Evolutionary conservation across 2,797 vertebrate genomes (phyloP).

Genomic region (Tenualosa ilisha): DNA sequence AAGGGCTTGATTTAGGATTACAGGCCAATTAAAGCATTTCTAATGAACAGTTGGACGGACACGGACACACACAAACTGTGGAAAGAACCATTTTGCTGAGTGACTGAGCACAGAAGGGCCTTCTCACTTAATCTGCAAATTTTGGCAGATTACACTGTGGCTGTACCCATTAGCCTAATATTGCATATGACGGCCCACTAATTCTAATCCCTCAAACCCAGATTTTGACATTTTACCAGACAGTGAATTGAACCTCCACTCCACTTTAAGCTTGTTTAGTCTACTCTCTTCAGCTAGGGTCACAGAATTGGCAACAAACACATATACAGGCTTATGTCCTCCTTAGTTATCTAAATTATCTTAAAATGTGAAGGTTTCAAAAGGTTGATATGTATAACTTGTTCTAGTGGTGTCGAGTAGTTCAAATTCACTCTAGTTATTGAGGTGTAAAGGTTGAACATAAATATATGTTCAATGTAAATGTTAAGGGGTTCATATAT

Average conservation of each 20-base stretch:
- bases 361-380: too few species aligned
- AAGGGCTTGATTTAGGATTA: conserved; percentile 3
- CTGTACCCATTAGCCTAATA: neutral
- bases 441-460: too few species aligned
- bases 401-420: too few species aligned
- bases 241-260: neutral
- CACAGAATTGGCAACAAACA: too few species aligned
- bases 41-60: neutral
- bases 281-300: too few species aligned
- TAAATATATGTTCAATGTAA: too few species aligned
- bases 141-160: neutral
- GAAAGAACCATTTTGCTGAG: neutral
- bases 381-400: too few species aligned
- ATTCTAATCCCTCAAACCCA: neutral
- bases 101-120: neutral
- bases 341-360: too few species aligned
- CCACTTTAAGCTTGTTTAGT: neutral
- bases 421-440: too few species aligned
- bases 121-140: neutral
- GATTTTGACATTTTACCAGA: neutral
- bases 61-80: neutral
- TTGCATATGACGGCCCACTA: neutral
- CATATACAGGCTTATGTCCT: neutral
- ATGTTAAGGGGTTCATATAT: too few species aligned
- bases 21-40: conserved; percentile 4